These are phyloP conservation scores for Arctocebus calabarensis DNA, from an alignment of 2,797 vertebrate species.

Conservation along the genomic window DNA sequence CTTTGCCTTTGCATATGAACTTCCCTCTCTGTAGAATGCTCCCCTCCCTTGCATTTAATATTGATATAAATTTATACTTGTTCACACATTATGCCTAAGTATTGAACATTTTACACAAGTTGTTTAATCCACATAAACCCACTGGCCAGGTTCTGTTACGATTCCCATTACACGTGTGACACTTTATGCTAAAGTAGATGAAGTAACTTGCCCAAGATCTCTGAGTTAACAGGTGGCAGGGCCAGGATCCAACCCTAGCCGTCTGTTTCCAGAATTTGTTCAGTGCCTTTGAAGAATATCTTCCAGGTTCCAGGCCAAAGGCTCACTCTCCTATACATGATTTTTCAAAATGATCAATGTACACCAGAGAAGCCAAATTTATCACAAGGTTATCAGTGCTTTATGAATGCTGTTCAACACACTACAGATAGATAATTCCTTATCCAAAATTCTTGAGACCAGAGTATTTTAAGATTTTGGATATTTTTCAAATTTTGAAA, in stretches of 20 bases:
- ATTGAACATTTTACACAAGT: neutral
- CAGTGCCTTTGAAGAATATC: neutral
- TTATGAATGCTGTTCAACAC: neutral
- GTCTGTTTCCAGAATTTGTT: neutral
- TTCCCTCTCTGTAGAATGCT: neutral
- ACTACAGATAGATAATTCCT: neutral
- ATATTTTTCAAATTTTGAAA: neutral
- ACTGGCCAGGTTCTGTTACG: neutral
- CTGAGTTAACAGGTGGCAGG: neutral
- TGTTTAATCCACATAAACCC: neutral
- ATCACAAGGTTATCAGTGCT: neutral
- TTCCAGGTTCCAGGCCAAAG: neutral
- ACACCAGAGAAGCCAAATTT: neutral
- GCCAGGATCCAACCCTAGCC: neutral
- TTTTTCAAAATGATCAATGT: neutral
- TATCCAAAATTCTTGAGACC: neutral
- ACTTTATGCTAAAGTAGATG: neutral
- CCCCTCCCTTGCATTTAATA: neutral
- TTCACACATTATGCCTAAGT: neutral
- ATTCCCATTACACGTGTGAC: neutral
- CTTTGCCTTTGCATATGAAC: neutral
- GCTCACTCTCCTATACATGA: neutral
- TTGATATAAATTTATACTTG: neutral
- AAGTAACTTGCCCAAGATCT: neutral
- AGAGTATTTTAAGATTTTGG: neutral